A percentile compares a stretch with the other conserved stretches of the same genome.
Evolutionary conservation across 2,113 vertebrate species (phyloP).

Genomic region (Myrmecophaga tridactyla): DNA sequence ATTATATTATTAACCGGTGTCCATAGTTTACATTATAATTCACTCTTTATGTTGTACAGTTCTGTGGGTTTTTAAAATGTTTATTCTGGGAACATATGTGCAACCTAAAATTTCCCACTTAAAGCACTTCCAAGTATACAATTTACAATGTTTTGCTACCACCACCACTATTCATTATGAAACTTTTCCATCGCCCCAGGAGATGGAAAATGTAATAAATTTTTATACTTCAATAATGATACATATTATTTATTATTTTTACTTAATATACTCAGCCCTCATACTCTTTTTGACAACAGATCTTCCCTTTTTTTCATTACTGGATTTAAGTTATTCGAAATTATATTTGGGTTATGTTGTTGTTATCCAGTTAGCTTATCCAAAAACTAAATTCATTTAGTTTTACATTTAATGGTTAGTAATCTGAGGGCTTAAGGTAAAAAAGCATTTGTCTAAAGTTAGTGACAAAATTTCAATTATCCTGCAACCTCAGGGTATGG

Average conservation of each 20-base stretch:
- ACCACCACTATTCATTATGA: no score
- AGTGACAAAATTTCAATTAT: constrained; percentile 13
- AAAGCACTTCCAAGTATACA: no score
- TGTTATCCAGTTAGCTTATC: neutral
- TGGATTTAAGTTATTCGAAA: constrained; percentile 20
- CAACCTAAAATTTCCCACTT: no score
- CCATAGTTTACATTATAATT: no score
- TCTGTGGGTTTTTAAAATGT: no score
- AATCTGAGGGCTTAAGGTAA: neutral
- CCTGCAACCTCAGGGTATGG: neutral
- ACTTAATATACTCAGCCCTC: neutral
- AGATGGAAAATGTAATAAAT: no score
- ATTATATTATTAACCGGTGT: no score
- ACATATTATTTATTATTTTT: neutral
- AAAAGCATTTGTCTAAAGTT: neutral
- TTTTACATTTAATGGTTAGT: constrained; percentile 10
- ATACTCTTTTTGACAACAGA: neutral
- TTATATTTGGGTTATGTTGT: neutral
- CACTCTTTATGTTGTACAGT: no score
- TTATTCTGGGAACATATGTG: no score
- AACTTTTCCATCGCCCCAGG: no score
- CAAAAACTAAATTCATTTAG: no score
- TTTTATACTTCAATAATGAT: neutral
- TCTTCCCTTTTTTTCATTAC: neutral
- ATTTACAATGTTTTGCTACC: no score